Evolutionary conservation across 2,113 vertebrate species (phyloP).

Genomic region (Hippoglossus stenolepis): DNA sequence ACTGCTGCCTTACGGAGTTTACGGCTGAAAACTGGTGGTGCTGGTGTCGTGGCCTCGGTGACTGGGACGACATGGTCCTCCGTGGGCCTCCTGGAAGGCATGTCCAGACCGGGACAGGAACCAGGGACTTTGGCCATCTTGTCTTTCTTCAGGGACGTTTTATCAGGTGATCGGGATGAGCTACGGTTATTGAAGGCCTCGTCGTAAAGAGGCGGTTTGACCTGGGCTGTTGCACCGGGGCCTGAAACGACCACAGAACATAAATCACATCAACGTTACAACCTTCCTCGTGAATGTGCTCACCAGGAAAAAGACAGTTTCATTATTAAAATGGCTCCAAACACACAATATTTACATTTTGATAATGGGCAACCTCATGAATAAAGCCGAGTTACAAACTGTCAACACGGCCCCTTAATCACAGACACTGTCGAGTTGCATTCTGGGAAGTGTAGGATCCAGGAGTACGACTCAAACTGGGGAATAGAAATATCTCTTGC

Average conservation of each 20-base stretch:
- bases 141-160: slow-evolving; percentile 62
- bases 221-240: slow-evolving; percentile 18
- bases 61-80: slow-evolving; percentile 47
- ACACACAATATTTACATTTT: not conserved
- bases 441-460: too few relatives aligned
- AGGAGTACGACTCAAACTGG: too few relatives aligned
- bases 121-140: slow-evolving; percentile 61
- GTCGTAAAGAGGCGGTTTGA: slow-evolving; percentile 4
- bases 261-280: slow-evolving; percentile 3
- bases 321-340: too few relatives aligned
- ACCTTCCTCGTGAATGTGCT: too few relatives aligned
- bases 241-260: slow-evolving; percentile 42
- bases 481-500: too few relatives aligned
- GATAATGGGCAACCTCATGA: not conserved
- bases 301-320: not conserved
- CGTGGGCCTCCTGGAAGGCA: slow-evolving; percentile 84
- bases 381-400: not conserved
- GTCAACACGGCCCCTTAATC: not conserved
- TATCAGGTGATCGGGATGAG: slow-evolving; percentile 20
- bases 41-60: not conserved
- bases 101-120: slow-evolving; percentile 70
- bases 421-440: too few relatives aligned
- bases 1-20: slow-evolving; percentile 90
- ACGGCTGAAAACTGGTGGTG: slow-evolving; percentile 84
- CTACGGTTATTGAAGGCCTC: slow-evolving; percentile 14